Base-by-base conservation (phyloP, 2,113 vertebrate genomes). In the Pangasianodon gigas region DNA sequence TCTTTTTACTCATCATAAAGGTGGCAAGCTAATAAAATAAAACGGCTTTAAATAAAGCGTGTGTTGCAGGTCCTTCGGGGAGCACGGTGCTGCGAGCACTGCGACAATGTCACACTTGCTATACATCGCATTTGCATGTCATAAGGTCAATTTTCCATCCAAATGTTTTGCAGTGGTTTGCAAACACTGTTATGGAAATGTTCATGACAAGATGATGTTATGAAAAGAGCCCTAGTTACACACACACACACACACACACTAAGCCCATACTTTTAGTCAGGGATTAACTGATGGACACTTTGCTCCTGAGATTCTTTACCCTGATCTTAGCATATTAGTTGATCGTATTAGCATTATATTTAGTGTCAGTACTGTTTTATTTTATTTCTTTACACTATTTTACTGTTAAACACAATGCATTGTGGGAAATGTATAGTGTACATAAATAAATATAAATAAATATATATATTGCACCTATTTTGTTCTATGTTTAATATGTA, bases 151-250 rank as follows among this genome's bases (percentile, higher is more conserved):
- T 58, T 83, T 83, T 24, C 6, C 80, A 83, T 52, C 79, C 79
- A 81, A 81, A 81, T 81, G 79, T n/a, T 52, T 18, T 52, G 29
- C 79, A 81, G 79, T 81, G 79, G 48, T 52, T 80, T 80, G 44
- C 75, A 79, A 48, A 51, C 75, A 26, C 44, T 79, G 46, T 52
- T 54, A 81, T 52, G 79, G 48, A 81, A 81, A 81, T 82, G 18
- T 54, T 56, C 29, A 56, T 54, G 29, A 4, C 51, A 4, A 6
- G 24, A 80, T 79, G 75, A 74, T 29, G 44, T 10, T 46, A 24
- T 52, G 48, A n/a, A 83, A 56, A 32, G 9, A 48, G n/a, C 3
- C 67, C 21, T 24, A 6, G 26, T 29, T 41, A 1, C 16, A 74
- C 69, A 74, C 37, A 74, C 32, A 74, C 69, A 74, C 71, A 74